A percentile compares a stretch with the other conserved stretches of the same genome.
Evolutionary conservation across 2,797 vertebrate genomes (phyloP).

Genomic region (Chloroceryle amazona): DNA sequence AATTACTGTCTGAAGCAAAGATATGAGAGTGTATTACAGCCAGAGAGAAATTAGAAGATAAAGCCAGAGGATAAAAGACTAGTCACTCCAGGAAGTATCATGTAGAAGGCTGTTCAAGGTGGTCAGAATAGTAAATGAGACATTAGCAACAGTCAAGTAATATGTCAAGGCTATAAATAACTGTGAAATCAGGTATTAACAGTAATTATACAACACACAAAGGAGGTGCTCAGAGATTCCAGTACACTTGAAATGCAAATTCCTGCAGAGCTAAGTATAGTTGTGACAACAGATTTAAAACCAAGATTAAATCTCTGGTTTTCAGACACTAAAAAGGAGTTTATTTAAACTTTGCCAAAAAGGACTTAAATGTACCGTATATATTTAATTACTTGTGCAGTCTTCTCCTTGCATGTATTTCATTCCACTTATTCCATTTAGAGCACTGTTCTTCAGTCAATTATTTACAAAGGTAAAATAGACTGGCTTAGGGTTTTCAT

Average conservation of each 20-base stretch:
- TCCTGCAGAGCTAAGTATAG: not conserved
- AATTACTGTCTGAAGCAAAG: not conserved
- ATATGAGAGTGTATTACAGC: not conserved
- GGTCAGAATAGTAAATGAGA: slow-evolving; percentile 43
- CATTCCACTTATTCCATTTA: not conserved
- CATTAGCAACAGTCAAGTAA: slow-evolving; percentile 36
- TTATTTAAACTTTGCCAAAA: slow-evolving; percentile 19
- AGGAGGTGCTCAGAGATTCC: not conserved
- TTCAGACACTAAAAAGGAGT: not conserved
- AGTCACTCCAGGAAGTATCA: not conserved
- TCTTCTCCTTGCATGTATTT: not conserved
- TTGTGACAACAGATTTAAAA: slow-evolving; percentile 25
- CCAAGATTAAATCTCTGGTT: slow-evolving; percentile 1
- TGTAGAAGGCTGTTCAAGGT: slow-evolving; percentile 10
- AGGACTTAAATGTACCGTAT: not conserved
- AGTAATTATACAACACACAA: slow-evolving; percentile 21
- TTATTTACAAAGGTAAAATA: slow-evolving; percentile 43
- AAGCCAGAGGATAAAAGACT: not conserved
- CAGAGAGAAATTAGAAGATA: slow-evolving; percentile 4
- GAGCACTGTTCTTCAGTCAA: not conserved
- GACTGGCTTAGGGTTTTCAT: not conserved
- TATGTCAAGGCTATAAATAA: slow-evolving; percentile 49
- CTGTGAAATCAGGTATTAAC: slow-evolving; percentile 48
- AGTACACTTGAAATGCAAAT: slow-evolving; percentile 37
- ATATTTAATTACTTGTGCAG: not conserved